phyloP scores from a whole-genome alignment of 2,113 vertebrate genomes.

The Hydrolagus affinis region DNA sequence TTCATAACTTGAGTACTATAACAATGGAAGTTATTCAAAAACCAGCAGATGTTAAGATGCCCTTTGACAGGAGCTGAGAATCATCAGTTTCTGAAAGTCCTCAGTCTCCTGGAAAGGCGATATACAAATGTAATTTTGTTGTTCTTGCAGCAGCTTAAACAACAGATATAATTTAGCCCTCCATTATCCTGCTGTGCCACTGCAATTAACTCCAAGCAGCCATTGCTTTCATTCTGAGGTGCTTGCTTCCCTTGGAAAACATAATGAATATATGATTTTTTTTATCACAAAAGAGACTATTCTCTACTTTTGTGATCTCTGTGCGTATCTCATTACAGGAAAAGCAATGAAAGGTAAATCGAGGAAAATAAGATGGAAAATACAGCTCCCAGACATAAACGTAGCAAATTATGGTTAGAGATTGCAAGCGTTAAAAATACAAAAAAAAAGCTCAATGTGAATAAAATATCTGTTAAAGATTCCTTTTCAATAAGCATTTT shows the following conservation, averaged over 20 bases:
- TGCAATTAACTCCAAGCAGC: not conserved
- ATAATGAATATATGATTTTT: not conserved
- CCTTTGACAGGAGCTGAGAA: not conserved
- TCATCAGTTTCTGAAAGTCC: not conserved
- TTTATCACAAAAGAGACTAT: not conserved
- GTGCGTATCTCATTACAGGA: not conserved
- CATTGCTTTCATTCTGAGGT: conserved; percentile 1
- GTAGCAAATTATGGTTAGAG: not conserved
- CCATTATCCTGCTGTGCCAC: not conserved
- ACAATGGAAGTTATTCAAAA: not conserved
- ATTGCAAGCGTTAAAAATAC: too few species aligned
- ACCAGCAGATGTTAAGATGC: not conserved
- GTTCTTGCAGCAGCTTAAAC: not conserved
- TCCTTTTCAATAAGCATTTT: not conserved
- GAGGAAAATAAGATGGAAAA: not conserved
- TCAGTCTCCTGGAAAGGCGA: too few species aligned
- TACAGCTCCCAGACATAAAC: not conserved
- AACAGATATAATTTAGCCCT: not conserved
- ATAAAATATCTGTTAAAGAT: not conserved
- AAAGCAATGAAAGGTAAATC: not conserved
- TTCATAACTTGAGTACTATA: too few species aligned
- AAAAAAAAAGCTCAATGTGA: not conserved
- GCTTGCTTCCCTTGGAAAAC: not conserved
- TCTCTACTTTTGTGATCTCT: not conserved
- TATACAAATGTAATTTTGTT: too few species aligned